Conservation (phyloP, 2,113 vertebrate species). For the Sander vitreus region DNA sequence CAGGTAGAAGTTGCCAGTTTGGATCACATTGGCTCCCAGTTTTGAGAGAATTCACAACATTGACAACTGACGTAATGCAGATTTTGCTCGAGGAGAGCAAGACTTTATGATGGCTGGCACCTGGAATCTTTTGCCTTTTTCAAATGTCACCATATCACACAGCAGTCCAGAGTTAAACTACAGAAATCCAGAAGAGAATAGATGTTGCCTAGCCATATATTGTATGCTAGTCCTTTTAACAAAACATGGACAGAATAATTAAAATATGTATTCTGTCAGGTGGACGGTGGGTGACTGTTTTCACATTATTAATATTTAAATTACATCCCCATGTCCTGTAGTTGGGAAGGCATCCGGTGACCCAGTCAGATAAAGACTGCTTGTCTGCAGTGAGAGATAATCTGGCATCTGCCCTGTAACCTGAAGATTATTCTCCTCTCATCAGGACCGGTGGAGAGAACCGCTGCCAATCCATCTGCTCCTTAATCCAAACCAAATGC, state of each 20-base stretch:
- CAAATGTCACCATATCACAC: constrained; percentile 49
- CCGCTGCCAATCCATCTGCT: constrained; percentile 69
- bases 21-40: constrained; percentile 22
- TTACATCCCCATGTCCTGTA: background rate
- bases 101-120: background rate
- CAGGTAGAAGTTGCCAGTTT: constrained; percentile 27
- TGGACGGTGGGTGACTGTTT: background rate
- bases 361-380: constrained; percentile 46
- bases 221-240: background rate
- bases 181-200: background rate
- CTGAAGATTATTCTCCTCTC: constrained; percentile 79
- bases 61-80: constrained; percentile 20
- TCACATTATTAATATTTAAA: background rate
- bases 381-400: constrained; percentile 61
- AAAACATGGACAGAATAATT: background rate
- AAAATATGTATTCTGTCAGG: background rate
- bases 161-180: background rate
- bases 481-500: constrained; percentile 56
- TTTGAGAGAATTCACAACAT: constrained; percentile 30
- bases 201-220: background rate
- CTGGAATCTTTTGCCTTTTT: constrained; percentile 19
- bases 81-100: constrained; percentile 22
- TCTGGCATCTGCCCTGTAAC: constrained; percentile 72
- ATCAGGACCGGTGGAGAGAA: constrained; percentile 68
- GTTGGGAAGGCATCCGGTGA: constrained; percentile 21